Evolutionary conservation across 2,888 invertebrate genomes (phyloP).

Genomic region (Phoenoteleia sp.): DNA sequence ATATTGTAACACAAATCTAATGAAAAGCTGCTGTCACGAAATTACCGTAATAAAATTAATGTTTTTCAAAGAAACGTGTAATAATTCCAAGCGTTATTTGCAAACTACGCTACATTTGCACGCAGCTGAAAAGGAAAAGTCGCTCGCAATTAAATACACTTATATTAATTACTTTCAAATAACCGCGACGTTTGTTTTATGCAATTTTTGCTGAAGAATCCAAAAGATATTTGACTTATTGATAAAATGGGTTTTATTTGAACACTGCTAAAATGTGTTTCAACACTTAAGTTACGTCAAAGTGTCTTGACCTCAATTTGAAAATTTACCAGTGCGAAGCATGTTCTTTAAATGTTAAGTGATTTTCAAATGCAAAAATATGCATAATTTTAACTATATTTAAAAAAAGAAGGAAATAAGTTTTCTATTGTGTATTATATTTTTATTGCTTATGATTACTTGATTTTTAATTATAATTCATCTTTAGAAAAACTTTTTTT

Average conservation of each 20-base stretch:
- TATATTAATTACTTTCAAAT: constrained; percentile 15
- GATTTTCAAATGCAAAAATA: no score
- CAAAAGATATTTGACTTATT: neutral
- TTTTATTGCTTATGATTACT: no score
- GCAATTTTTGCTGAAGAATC: constrained; percentile 7
- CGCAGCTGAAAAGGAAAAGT: constrained; percentile 14
- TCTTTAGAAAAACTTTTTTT: no score
- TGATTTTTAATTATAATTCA: no score
- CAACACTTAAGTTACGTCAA: constrained; percentile 13
- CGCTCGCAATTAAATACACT: neutral
- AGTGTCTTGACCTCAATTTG: constrained; percentile 1
- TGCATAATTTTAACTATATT: no score
- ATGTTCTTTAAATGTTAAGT: no score
- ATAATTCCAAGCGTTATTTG: neutral
- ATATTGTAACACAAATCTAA: no score
- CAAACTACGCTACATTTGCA: neutral
- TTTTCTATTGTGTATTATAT: no score
- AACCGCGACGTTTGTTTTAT: neutral
- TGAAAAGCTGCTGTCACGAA: no score
- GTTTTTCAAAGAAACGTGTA: neutral
- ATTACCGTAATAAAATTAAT: no score
- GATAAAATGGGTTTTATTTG: neutral
- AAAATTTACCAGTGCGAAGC: neutral
- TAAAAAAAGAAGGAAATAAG: constrained; percentile 5
- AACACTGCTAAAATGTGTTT: constrained; percentile 20